Evolutionary conservation across 1,140 invertebrate species (phyloP).

Genomic region (Dreissena polymorpha): DNA sequence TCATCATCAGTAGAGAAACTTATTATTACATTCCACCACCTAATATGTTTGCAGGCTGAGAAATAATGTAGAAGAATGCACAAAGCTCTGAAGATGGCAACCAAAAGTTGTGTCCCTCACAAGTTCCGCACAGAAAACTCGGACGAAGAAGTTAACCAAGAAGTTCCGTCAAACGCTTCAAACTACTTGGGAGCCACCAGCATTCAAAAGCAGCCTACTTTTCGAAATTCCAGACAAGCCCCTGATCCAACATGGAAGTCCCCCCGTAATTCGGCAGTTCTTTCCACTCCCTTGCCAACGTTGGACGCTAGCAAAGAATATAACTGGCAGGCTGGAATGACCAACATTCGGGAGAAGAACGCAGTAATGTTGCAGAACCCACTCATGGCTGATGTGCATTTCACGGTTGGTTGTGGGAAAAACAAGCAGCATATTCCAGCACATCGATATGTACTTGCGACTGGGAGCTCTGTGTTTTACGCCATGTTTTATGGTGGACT

Average conservation of each 20-base stretch:
- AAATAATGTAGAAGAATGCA: conserved; percentile 54
- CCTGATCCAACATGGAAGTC: conserved; percentile 59
- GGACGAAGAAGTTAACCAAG: conserved; percentile 77
- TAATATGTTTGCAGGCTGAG: conserved; percentile 3
- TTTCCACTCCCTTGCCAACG: conserved; percentile 60
- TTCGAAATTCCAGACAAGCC: not conserved
- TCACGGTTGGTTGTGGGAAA: conserved; percentile 85
- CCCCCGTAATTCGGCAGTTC: conserved; percentile 52
- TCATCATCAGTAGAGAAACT: too few species aligned
- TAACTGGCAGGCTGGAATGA: conserved; percentile 82
- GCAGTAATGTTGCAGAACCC: conserved; percentile 91
- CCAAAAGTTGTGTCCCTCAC: conserved; percentile 57
- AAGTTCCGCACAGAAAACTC: conserved; percentile 59
- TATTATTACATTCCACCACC: too few species aligned
- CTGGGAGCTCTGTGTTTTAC: conserved; percentile 91
- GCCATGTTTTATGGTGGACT: conserved; percentile 91
- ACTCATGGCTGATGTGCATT: conserved; percentile 89
- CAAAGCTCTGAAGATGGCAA: conserved; percentile 61
- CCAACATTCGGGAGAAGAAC: conserved; percentile 87
- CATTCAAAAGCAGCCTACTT: conserved; percentile 47
- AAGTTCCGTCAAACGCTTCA: conserved; percentile 75
- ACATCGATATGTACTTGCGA: conserved; percentile 91
- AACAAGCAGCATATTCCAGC: conserved; percentile 86
- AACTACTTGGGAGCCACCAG: conserved; percentile 32
- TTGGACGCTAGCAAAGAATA: conserved; percentile 86